A percentile compares a stretch with the other conserved stretches of the same genome.
Conservation (phyloP, 2,797 vertebrate genomes). For the Bryconaethiops microstoma region DNA sequence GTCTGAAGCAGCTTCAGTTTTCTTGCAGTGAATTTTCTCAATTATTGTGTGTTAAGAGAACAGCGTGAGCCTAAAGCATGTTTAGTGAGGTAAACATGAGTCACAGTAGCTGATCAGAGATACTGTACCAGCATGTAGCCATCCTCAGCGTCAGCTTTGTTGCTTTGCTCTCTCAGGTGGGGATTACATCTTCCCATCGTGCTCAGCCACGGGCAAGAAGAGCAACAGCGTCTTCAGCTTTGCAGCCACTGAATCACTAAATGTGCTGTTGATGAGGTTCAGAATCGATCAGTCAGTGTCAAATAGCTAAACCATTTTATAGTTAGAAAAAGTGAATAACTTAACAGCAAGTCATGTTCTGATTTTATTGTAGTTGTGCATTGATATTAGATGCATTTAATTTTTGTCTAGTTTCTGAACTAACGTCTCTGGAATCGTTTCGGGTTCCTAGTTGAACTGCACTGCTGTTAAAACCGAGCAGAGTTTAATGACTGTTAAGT, state of each 20-base stretch:
- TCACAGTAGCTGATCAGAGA: slow-evolving; percentile 18
- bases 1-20: slow-evolving; percentile 13
- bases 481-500: neutral
- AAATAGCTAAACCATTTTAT: neutral
- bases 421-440: neutral
- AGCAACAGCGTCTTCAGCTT: neutral
- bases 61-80: slow-evolving; percentile 7
- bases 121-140: slow-evolving; percentile 14
- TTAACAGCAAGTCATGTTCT: no score
- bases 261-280: neutral
- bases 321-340: neutral
- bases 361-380: no score
- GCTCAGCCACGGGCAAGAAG: neutral
- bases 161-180: slow-evolving; percentile 12
- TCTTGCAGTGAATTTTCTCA: neutral
- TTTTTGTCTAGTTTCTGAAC: neutral
- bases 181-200: slow-evolving; percentile 4
- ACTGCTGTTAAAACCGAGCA: neutral
- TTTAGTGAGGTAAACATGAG: slow-evolving; percentile 24
- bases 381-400: neutral
- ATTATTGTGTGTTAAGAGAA: slow-evolving; percentile 9
- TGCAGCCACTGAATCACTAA: neutral
- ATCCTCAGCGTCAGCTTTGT: neutral
- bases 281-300: neutral
- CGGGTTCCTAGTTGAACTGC: neutral